Evolutionary conservation across 2,888 invertebrate genomes (phyloP).

Genomic region (Phyllotreta striolata): DNA sequence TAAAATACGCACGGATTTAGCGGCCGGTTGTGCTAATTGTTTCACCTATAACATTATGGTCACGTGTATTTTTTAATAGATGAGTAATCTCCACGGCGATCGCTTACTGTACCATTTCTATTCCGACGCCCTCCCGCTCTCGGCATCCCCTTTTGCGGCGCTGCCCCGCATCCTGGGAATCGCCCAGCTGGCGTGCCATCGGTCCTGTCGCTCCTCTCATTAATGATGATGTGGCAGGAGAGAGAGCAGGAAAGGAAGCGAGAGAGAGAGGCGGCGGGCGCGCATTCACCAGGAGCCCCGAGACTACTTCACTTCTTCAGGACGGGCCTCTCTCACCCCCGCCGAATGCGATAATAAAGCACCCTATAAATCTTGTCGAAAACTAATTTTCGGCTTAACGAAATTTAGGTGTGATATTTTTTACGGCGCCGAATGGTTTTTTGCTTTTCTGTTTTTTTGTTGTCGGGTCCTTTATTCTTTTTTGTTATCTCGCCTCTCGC

Average conservation of each 20-base stretch:
- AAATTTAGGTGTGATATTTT: constrained; percentile 45
- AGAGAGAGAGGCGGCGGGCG: background rate
- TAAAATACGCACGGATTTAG: background rate
- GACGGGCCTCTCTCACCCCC: constrained; percentile 45
- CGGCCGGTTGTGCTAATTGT: background rate
- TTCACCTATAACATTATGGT: too few relatives aligned
- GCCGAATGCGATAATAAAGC: constrained; percentile 48
- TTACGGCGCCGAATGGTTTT: constrained; percentile 18
- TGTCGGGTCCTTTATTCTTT: too few relatives aligned
- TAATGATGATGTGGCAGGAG: constrained; percentile 74
- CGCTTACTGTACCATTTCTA: too few relatives aligned
- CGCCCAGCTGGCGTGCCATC: constrained; percentile 53
- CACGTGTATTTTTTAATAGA: too few relatives aligned
- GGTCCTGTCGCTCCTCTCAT: constrained; percentile 65
- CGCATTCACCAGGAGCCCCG: constrained; percentile 62
- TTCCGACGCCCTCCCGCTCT: constrained; percentile 9
- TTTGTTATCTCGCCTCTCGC: too few relatives aligned
- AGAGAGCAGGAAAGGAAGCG: too few relatives aligned
- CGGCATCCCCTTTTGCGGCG: constrained; percentile 29
- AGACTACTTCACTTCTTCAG: constrained; percentile 74
- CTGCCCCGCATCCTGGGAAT: constrained; percentile 52
- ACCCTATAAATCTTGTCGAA: constrained; percentile 44
- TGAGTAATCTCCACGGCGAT: too few relatives aligned
- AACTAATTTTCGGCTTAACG: constrained; percentile 46
- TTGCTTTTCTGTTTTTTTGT: constrained; percentile 2